These are phyloP conservation scores for Anagrus nilaparvatae DNA, from an alignment of 1,140 invertebrate genomes.

Conservation along the genomic window DNA sequence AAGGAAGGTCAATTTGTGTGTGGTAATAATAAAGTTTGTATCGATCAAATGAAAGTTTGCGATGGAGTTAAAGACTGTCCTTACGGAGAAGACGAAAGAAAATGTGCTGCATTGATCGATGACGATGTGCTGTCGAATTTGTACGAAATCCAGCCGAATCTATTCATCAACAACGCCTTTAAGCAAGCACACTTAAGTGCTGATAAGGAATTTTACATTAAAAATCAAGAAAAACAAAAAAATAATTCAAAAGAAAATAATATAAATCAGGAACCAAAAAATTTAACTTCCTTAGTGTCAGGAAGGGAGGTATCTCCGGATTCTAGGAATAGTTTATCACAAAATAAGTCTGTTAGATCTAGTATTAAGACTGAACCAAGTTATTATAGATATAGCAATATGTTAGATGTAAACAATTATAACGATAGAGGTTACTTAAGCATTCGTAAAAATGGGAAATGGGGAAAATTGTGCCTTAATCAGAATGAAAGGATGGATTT, in stretches of 20 bases:
- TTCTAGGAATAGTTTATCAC: constrained; percentile 20
- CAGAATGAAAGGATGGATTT: constrained; percentile 22
- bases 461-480: constrained; percentile 62
- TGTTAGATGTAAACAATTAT: constrained; percentile 31
- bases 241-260: constrained; percentile 1
- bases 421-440: constrained; percentile 55
- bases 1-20: constrained; percentile 62
- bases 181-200: too few relatives aligned
- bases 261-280: background rate
- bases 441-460: constrained; percentile 62
- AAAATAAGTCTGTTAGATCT: constrained; percentile 18
- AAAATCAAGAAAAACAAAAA: too few relatives aligned
- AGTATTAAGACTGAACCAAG: constrained; percentile 15
- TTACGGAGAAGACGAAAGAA: constrained; percentile 69
- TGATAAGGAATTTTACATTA: too few relatives aligned
- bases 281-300: constrained; percentile 17
- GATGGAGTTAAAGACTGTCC: constrained; percentile 70
- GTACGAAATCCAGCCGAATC: too few relatives aligned
- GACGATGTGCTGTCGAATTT: constrained; percentile 29
- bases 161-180: too few relatives aligned
- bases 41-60: constrained; percentile 56
- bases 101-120: constrained; percentile 47
- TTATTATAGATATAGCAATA: constrained; percentile 9
- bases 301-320: constrained; percentile 31
- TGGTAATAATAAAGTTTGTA: constrained; percentile 57